Percentiles rank a stretch among this genome's conserved stretches.
Conservation (phyloP, 2,888 invertebrate genomes). For the Pyrochroa serraticornis region DNA sequence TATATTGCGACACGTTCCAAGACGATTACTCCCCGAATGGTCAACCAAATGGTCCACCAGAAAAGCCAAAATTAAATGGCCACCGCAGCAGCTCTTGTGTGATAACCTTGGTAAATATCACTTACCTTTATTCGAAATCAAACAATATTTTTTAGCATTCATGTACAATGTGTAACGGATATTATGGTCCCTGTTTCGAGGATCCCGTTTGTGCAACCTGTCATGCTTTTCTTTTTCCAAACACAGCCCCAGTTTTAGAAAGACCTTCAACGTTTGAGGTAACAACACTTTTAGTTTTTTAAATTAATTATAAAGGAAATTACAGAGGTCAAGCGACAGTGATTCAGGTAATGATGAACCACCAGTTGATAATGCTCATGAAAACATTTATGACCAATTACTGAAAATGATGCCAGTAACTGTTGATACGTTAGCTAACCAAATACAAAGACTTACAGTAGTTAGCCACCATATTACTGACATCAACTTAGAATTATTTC, state of each 20-base stretch:
- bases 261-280: slow-evolving; percentile 56
- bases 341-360: slow-evolving; percentile 93
- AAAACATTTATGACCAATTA: slow-evolving; percentile 26
- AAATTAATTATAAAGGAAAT: background rate
- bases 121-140: slow-evolving; percentile 3
- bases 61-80: slow-evolving; percentile 9
- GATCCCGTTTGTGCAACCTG: slow-evolving; percentile 92
- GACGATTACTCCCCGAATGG: slow-evolving; percentile 10
- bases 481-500: slow-evolving; percentile 46
- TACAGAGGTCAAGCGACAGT: slow-evolving; percentile 66
- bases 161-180: slow-evolving; percentile 88
- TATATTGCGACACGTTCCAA: slow-evolving; percentile 19
- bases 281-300: slow-evolving; percentile 6
- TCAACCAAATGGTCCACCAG: slow-evolving; percentile 1
- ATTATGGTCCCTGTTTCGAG: slow-evolving; percentile 89
- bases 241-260: slow-evolving; percentile 57
- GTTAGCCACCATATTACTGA: slow-evolving; percentile 32
- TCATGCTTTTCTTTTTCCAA: slow-evolving; percentile 90
- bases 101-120: slow-evolving; percentile 6
- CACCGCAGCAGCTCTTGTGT: slow-evolving; percentile 8
- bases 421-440: slow-evolving; percentile 37
- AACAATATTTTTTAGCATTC: slow-evolving; percentile 61
- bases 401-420: slow-evolving; percentile 28
- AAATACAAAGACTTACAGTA: slow-evolving; percentile 37
- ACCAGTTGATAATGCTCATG: slow-evolving; percentile 63